Base-by-base conservation (phyloP, 2,113 vertebrate genomes). In the Opisthocomus hoazin region DNA sequence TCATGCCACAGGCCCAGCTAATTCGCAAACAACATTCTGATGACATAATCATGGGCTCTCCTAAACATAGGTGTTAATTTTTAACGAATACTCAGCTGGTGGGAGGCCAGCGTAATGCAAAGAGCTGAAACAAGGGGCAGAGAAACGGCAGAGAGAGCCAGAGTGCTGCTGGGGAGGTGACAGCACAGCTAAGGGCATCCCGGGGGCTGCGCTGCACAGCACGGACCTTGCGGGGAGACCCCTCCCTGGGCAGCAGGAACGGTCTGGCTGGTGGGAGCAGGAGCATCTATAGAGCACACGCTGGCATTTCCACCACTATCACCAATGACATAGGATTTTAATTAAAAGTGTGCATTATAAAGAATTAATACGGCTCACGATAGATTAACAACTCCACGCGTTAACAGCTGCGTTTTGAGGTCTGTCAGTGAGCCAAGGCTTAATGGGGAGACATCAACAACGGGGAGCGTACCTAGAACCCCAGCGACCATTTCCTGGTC, bases 401-500 rank as follows among this genome's bases (percentile, higher is more conserved):
- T 94, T 71, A 87, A 91, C 50, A 73, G 41, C 30, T 75, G 51
- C 1, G 6, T 79, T 87, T 37, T 60, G 53, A 85, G 63, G 32
- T 56, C 61, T 94, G 70, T 56, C 65, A 36, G 46, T 22, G 43
- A 82, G 90, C 85, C 66, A 86, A 79, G 66, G 5, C 58, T 76
- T 83, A 88, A 93, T 34, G 26, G 37, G 32, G 64, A 94, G 22
- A 65, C 63, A 82, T 19, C 64, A 90, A 34, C 50, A 80, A 77
- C 1, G 1, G 21, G 24, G 70, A 84, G 26, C 1, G 0, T 32
- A 57, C 10, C 63, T 53, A 85, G 34, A 76, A 39, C 41, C 65
- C 32, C 66, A 41, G 48, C 0, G 4, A 83, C 45, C 1, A 0
- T 19, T 73, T 58, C 19, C 64, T 32, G 29, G 24, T 73, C 37